These are phyloP conservation scores for Choristoneura fumiferana DNA, from an alignment of 1,140 invertebrate genomes.

Conservation along the genomic window DNA sequence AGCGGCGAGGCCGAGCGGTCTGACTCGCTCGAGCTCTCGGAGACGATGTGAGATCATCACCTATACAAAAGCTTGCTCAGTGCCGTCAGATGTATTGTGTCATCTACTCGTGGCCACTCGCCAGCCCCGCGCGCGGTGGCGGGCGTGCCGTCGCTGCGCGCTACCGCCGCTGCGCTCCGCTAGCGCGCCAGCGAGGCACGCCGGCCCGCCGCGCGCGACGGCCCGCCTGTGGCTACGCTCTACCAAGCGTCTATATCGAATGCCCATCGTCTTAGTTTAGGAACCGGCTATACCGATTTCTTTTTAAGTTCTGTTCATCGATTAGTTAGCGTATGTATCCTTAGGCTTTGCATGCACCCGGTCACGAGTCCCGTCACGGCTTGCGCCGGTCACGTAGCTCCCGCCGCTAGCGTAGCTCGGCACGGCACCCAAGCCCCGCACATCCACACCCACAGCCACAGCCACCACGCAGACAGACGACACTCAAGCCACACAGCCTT, in stretches of 20 bases:
- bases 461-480: slow-evolving; percentile 74
- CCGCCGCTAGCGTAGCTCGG: slow-evolving; percentile 70
- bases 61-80: slow-evolving; percentile 74
- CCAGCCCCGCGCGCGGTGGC: slow-evolving; percentile 33
- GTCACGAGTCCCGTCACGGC: slow-evolving; percentile 70
- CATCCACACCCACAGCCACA: too few species aligned
- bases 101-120: slow-evolving; percentile 74
- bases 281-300: slow-evolving; percentile 70
- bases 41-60: slow-evolving; percentile 67
- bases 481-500: slow-evolving; percentile 74
- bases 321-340: slow-evolving; percentile 73
- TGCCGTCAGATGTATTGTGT: slow-evolving; percentile 80
- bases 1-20: slow-evolving; percentile 34
- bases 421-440: slow-evolving; percentile 75
- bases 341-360: slow-evolving; percentile 74
- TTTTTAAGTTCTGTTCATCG: slow-evolving; percentile 76
- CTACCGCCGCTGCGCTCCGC: slow-evolving; percentile 30
- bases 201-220: slow-evolving; percentile 33
- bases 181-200: slow-evolving; percentile 44
- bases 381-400: slow-evolving; percentile 60
- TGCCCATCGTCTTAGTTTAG: slow-evolving; percentile 66
- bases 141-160: slow-evolving; percentile 30
- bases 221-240: slow-evolving; percentile 59
- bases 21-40: slow-evolving; percentile 64
- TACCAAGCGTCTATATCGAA: slow-evolving; percentile 76